Percentiles rank a stretch among this genome's conserved stretches.
Conservation (phyloP, 2,797 vertebrate species). For the Acrossocheilus fasciatus region DNA sequence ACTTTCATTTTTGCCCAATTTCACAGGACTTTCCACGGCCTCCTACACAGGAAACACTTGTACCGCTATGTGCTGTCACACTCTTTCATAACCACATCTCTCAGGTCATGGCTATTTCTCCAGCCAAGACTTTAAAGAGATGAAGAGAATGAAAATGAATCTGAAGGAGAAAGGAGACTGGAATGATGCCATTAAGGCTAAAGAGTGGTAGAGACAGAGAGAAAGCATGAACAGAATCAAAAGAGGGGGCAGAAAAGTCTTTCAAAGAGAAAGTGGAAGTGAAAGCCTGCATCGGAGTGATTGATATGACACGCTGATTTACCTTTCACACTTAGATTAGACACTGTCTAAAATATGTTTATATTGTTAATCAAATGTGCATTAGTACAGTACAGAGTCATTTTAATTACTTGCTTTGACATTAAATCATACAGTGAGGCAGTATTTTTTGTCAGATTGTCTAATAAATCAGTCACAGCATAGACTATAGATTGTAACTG, state of each 20-base stretch:
- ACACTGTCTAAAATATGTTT: not conserved
- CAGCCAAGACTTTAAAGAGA: slow-evolving; percentile 27
- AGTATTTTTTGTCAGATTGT: not conserved
- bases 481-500: not conserved
- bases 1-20: slow-evolving; percentile 41
- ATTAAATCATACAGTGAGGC: slow-evolving; percentile 6
- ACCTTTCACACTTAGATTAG: not conserved
- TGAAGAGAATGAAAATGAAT: slow-evolving; percentile 39
- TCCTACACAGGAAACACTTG: slow-evolving; percentile 35
- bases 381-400: slow-evolving; percentile 5
- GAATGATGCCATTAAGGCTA: slow-evolving; percentile 54
- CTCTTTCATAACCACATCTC: not conserved
- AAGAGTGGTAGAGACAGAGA: not conserved
- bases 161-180: slow-evolving; percentile 32
- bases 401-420: slow-evolving; percentile 19
- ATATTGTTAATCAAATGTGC: slow-evolving; percentile 20
- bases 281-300: not conserved
- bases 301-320: not conserved
- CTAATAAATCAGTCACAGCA: slow-evolving; percentile 2
- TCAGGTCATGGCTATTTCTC: slow-evolving; percentile 20
- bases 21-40: slow-evolving; percentile 36
- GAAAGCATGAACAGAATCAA: slow-evolving; percentile 17
- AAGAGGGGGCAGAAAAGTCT: not conserved
- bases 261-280: slow-evolving; percentile 25
- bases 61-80: not conserved